Percentiles rank a stretch among this genome's conserved stretches.
phyloP scores from a whole-genome alignment of 2,797 vertebrate species.

The Valencia hispanica region DNA sequence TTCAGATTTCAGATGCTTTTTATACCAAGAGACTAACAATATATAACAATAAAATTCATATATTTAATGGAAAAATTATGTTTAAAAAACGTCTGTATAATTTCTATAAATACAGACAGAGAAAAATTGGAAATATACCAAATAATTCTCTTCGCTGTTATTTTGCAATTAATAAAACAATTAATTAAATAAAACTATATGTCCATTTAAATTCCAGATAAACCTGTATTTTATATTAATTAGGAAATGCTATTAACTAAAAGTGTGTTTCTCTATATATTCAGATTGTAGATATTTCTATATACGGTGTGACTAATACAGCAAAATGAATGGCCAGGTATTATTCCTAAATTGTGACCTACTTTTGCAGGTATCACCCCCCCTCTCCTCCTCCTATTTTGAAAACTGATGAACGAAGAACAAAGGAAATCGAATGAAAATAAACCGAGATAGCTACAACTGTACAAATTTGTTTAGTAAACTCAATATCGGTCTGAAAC shows the following conservation, averaged over 20 bases:
- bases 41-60: no score
- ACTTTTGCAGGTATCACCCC: background rate
- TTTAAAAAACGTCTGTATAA: no score
- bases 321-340: no score
- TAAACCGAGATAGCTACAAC: background rate
- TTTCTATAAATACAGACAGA: no score
- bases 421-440: background rate
- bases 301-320: background rate
- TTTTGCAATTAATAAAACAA: background rate
- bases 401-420: background rate
- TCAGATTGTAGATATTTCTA: background rate
- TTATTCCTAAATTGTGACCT: background rate
- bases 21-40: no score
- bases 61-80: no score
- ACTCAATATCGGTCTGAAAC: background rate
- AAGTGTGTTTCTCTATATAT: background rate
- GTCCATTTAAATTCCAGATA: background rate
- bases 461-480: background rate
- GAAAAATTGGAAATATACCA: no score
- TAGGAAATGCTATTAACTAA: background rate
- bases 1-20: no score
- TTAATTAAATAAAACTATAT: background rate
- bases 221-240: background rate
- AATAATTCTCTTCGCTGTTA: background rate
- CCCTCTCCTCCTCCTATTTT: background rate